phyloP scores from a whole-genome alignment of 2,113 vertebrate genomes.

The Toxotes jaculatrix region DNA sequence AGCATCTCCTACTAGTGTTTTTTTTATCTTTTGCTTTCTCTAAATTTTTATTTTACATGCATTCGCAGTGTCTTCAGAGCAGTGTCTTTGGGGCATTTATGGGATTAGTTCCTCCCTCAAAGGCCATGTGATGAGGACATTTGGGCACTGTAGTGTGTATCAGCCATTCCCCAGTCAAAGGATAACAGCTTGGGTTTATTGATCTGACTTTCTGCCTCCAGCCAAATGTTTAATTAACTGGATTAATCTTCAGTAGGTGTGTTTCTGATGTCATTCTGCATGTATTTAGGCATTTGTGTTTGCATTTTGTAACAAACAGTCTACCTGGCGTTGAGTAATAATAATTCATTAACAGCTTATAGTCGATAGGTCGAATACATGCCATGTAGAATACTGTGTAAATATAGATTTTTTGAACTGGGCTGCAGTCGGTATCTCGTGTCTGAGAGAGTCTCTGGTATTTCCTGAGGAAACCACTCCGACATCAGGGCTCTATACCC shows the following conservation, averaged over 20 bases:
- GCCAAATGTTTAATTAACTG: slow-evolving; percentile 25
- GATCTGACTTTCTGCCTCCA: slow-evolving; percentile 14
- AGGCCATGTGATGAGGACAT: neutral
- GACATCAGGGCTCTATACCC: slow-evolving; percentile 25
- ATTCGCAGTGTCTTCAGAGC: neutral
- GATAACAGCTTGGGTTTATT: neutral
- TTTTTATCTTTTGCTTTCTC: neutral
- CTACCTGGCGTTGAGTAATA: neutral
- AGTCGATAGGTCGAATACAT: neutral
- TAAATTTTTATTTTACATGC: neutral
- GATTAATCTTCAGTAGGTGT: slow-evolving; percentile 11
- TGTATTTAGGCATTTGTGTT: neutral
- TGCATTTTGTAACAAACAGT: neutral
- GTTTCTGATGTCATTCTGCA: neutral
- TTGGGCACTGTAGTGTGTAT: neutral
- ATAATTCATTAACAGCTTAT: neutral
- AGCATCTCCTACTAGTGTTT: neutral
- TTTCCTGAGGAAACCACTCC: slow-evolving; percentile 70
- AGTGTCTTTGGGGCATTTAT: neutral
- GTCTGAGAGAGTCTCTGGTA: slow-evolving; percentile 60
- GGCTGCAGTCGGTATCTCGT: slow-evolving; percentile 23
- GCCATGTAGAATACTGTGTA: neutral
- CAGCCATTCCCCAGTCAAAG: neutral
- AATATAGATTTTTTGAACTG: slow-evolving; percentile 15
- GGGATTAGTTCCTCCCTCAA: neutral